Evolutionary conservation across 2,888 invertebrate species (phyloP).

Genomic region (Adela reaumurella): DNA sequence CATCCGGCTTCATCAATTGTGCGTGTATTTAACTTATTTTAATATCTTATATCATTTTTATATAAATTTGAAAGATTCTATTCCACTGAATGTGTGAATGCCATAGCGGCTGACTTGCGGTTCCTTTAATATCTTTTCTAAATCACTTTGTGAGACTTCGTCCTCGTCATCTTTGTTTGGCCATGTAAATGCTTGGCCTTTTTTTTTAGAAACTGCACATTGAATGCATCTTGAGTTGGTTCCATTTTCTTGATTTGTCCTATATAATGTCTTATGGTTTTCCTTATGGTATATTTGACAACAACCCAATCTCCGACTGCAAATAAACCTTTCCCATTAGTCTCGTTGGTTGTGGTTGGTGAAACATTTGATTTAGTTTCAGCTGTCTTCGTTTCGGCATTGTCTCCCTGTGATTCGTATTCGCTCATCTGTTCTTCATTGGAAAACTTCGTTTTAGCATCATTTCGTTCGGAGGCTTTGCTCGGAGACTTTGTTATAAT

Average conservation of each 20-base stretch:
- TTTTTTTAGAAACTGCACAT: constrained; percentile 1
- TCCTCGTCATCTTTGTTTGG: not conserved
- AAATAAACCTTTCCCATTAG: not conserved
- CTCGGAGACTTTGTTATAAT: not conserved
- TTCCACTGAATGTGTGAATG: constrained; percentile 1
- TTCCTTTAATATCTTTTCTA: constrained; percentile 1
- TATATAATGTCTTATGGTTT: not conserved
- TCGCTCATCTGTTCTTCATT: constrained; percentile 1
- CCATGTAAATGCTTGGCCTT: constrained; percentile 1
- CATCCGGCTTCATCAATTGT: not conserved
- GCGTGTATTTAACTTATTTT: not conserved
- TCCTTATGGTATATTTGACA: not conserved
- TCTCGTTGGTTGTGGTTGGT: not conserved
- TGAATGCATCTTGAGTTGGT: constrained; percentile 1
- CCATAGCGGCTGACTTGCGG: constrained; percentile 2
- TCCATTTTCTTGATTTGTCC: constrained; percentile 1
- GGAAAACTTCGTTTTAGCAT: constrained; percentile 1
- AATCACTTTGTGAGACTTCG: not conserved
- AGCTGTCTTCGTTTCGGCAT: constrained; percentile 1
- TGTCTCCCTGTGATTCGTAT: constrained; percentile 1
- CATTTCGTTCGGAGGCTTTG: not conserved
- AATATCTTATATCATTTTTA: not conserved
- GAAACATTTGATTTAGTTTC: constrained; percentile 1
- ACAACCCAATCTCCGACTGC: constrained; percentile 1
- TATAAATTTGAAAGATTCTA: not conserved